These are phyloP conservation scores for Neoitamus cyanurus DNA, from an alignment of 2,888 invertebrate genomes.

Conservation along the genomic window DNA sequence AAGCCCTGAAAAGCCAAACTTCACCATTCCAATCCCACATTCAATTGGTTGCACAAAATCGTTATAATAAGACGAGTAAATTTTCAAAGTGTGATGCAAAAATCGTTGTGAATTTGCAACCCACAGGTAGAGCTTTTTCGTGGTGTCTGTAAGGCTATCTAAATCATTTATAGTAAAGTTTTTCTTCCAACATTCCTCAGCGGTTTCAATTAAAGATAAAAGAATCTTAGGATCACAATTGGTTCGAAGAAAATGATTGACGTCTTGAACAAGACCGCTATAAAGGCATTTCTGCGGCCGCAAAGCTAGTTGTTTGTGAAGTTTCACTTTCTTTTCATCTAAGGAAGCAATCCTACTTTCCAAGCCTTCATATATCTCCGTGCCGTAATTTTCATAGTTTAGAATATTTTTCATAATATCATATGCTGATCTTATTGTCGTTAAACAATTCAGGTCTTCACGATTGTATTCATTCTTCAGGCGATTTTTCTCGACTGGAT, in stretches of 20 bases:
- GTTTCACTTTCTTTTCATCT: constrained; percentile 57
- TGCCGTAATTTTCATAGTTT: constrained; percentile 62
- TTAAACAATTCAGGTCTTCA: constrained; percentile 75
- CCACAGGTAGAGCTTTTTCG: constrained; percentile 62
- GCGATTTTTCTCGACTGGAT: constrained; percentile 83
- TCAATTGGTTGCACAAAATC: constrained; percentile 82
- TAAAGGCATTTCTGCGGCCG: constrained; percentile 62
- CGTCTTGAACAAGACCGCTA: constrained; percentile 60
- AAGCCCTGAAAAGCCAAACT: constrained; percentile 72
- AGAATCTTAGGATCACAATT: constrained; percentile 61
- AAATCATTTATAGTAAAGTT: background rate
- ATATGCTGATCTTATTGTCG: constrained; percentile 70
- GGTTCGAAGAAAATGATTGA: constrained; percentile 62
- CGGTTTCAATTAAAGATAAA: constrained; percentile 56
- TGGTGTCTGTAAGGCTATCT: constrained; percentile 31
- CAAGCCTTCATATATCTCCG: constrained; percentile 58
- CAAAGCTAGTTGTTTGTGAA: constrained; percentile 61
- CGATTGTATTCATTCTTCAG: constrained; percentile 77
- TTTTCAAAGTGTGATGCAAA: constrained; percentile 64
- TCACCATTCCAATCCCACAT: constrained; percentile 75
- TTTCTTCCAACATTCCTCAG: constrained; percentile 46
- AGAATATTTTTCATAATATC: constrained; percentile 65
- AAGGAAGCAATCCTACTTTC: constrained; percentile 54
- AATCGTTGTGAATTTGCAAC: constrained; percentile 63
- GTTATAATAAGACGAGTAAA: constrained; percentile 76